Percentiles rank a stretch among this genome's conserved stretches.
phyloP scores from a whole-genome alignment of 2,888 invertebrate genomes.

The Apantesis nais region DNA sequence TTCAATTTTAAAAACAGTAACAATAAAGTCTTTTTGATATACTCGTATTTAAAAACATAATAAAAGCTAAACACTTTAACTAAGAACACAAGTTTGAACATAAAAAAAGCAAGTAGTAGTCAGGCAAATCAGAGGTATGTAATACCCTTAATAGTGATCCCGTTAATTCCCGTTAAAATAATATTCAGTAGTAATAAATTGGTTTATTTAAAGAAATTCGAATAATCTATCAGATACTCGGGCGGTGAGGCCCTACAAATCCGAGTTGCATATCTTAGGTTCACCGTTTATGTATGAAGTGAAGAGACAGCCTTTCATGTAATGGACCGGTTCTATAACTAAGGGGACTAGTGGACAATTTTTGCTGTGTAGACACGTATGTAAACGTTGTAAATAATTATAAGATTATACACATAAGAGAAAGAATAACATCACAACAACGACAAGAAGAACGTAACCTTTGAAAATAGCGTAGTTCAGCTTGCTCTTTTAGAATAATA shows the following conservation, averaged over 20 bases:
- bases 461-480: too few species aligned
- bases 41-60: neutral
- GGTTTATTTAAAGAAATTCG: too few species aligned
- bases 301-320: neutral
- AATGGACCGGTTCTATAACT: neutral
- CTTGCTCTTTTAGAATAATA: neutral
- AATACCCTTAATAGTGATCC: too few species aligned
- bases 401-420: neutral
- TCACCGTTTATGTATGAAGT: neutral
- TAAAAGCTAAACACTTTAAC: neutral
- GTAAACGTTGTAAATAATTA: neutral
- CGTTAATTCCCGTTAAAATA: too few species aligned
- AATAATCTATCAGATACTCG: too few species aligned
- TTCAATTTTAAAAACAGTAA: neutral
- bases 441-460: neutral
- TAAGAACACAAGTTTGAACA: neutral
- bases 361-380: neutral
- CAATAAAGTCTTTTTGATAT: neutral
- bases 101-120: neutral
- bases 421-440: neutral
- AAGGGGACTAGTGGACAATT: neutral
- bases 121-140: too few species aligned
- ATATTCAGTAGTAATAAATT: too few species aligned
- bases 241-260: neutral
- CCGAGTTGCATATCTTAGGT: neutral